Conservation (phyloP, 1,140 invertebrate genomes). For the Formica exsecta region DNA sequence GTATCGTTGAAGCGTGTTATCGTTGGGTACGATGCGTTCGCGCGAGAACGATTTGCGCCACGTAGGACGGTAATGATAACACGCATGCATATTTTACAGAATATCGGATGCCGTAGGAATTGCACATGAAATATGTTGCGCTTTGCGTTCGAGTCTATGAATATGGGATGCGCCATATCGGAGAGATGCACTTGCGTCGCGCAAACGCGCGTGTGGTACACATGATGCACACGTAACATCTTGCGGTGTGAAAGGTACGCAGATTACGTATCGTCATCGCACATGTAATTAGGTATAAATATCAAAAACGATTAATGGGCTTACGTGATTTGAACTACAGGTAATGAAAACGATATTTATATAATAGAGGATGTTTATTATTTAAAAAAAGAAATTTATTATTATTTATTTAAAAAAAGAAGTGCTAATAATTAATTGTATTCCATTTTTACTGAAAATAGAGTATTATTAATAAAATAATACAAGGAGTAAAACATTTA, state of each 20-base stretch:
- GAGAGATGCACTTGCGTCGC: background rate
- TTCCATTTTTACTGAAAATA: background rate
- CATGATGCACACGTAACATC: background rate
- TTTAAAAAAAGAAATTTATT: too few relatives aligned
- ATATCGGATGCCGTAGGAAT: constrained; percentile 55
- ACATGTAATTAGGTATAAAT: background rate
- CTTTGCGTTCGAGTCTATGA: constrained; percentile 58
- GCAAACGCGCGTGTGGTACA: background rate
- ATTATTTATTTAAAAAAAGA: too few relatives aligned
- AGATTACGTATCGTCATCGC: constrained; percentile 27
- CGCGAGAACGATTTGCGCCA: constrained; percentile 10
- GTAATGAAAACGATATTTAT: background rate
- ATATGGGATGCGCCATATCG: constrained; percentile 50
- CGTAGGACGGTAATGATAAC: constrained; percentile 57
- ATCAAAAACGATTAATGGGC: background rate
- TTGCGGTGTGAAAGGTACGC: background rate
- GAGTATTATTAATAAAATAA: too few relatives aligned
- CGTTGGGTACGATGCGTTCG: constrained; percentile 18
- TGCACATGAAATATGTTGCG: constrained; percentile 62
- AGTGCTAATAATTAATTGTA: background rate
- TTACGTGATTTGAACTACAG: background rate
- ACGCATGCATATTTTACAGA: constrained; percentile 62
- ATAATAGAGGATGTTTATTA: too few relatives aligned
- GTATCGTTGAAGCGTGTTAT: constrained; percentile 47
- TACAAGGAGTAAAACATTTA: background rate